Evolutionary conservation across 2,797 vertebrate species (phyloP), one percentile per base, ranked within the genome.

Genomic region (Molossus molossus): DNA sequence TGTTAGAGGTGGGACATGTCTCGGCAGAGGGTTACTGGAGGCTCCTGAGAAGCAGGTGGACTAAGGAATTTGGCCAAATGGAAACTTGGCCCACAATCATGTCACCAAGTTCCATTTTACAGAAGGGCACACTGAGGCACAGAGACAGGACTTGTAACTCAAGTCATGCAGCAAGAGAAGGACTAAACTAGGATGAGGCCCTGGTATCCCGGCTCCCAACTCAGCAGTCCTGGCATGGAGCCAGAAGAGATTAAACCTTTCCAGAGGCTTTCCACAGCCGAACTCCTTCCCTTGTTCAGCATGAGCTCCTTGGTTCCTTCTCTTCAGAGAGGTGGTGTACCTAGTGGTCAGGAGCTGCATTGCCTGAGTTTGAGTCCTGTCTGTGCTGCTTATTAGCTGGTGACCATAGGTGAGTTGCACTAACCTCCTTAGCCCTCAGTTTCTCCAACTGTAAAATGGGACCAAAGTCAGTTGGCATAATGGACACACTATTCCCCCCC

Each of bases 391-490:
- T 69, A 12, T 15, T 70, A 48, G 40, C 67, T 79, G 81, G 62
- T 23, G 48, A 65, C 73, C 15, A 8, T 6, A 37, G 67, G 45
- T 5, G 70, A 58, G 37, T 50, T 73, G 81, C 57, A 14, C 55
- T 67, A 29, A 33, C 9, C 18, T 87, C 53, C 72, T 53, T 55
- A 40, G 58, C 14, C 23, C 77, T 87, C 69, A 81, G 75, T 92
- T 87, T 87, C 64, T 77, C 85, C 89, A 73, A 2, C 64, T 92
- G 23, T 75, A 37, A 90, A 90, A 58, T 33, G 86, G 82, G 64
- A 80, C 62, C 25, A 21, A 60, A 73, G 91, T 79, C 85, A 55
- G 5, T 17, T 23, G 87, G 40, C 55, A 5, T 64, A 62, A 5
- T 37, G 72, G 83, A 27, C 82, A 62, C 20, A n/a, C 60, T 69